Percentiles rank a stretch among this genome's conserved stretches.
Conservation (phyloP, 1,140 invertebrate species). For the Magallana gigas region DNA sequence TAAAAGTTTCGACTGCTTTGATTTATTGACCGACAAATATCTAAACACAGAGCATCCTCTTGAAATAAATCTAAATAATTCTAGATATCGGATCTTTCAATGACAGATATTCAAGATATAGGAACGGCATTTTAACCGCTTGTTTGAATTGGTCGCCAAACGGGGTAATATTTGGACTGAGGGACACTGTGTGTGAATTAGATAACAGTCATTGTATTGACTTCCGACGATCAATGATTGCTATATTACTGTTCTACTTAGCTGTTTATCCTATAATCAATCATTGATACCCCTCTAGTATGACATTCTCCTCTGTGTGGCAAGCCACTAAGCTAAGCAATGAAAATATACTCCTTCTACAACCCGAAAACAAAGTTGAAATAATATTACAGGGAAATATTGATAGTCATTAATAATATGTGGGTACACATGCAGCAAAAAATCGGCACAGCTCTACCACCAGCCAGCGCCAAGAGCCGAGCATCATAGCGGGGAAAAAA, state of each 20-base stretch:
- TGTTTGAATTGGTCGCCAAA: neutral
- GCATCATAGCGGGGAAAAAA: conserved; percentile 21
- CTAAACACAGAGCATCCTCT: neutral
- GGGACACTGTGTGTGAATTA: neutral
- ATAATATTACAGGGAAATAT: neutral
- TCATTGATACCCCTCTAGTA: neutral
- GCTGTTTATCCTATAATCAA: conserved; percentile 12
- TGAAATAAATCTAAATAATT: neutral
- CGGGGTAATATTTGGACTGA: neutral
- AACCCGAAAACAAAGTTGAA: neutral
- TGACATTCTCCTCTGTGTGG: neutral
- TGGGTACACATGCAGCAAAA: conserved; percentile 35
- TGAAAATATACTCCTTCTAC: neutral
- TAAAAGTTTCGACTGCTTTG: too few species aligned
- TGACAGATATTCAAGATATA: conserved; percentile 1
- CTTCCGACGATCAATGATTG: conserved; percentile 15
- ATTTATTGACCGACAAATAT: neutral
- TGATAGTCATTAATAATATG: conserved; percentile 37
- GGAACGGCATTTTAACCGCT: neutral
- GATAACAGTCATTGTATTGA: conserved; percentile 9
- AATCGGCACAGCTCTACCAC: conserved; percentile 9
- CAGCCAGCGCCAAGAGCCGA: neutral
- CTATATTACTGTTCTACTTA: neutral
- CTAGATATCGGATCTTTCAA: neutral
- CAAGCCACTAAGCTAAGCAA: neutral